Percentiles rank a stretch among this genome's conserved stretches.
phyloP scores from a whole-genome alignment of 2,888 invertebrate species.

The Philereme vetulata region DNA sequence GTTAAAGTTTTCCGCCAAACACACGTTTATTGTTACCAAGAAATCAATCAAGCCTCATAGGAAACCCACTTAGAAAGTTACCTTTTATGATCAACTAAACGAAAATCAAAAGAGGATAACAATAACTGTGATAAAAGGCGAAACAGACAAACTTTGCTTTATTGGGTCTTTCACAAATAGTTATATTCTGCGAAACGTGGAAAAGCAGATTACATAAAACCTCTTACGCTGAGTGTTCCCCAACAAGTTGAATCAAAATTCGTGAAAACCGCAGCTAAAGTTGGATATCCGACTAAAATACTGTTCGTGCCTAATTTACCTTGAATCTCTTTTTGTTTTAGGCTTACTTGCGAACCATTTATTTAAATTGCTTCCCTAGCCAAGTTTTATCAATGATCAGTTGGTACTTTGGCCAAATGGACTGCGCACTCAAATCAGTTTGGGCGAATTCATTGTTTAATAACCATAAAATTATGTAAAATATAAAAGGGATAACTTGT shows the following conservation, averaged over 20 bases:
- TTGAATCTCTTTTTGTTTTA: conserved; percentile 24
- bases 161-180: conserved; percentile 38
- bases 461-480: neutral
- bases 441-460: neutral
- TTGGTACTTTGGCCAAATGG: conserved; percentile 12
- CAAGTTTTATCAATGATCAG: conserved; percentile 23
- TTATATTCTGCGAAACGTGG: conserved; percentile 36
- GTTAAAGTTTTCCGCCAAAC: neutral
- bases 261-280: conserved; percentile 22
- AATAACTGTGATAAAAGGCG: conserved; percentile 31
- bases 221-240: conserved; percentile 18
- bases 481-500: neutral
- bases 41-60: conserved; percentile 34
- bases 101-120: conserved; percentile 38
- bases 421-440: conserved; percentile 5
- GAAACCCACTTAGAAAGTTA: conserved; percentile 36
- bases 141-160: conserved; percentile 40
- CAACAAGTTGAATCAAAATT: conserved; percentile 1
- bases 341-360: conserved; percentile 30
- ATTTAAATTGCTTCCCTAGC: conserved; percentile 23
- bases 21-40: conserved; percentile 1
- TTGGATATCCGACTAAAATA: conserved; percentile 24
- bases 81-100: conserved; percentile 41
- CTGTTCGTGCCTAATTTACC: conserved; percentile 32
- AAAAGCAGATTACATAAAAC: conserved; percentile 39